A percentile compares a stretch with the other conserved stretches of the same genome.
Conservation (phyloP, 2,113 vertebrate species). For the Melanerpes aurifrons region DNA sequence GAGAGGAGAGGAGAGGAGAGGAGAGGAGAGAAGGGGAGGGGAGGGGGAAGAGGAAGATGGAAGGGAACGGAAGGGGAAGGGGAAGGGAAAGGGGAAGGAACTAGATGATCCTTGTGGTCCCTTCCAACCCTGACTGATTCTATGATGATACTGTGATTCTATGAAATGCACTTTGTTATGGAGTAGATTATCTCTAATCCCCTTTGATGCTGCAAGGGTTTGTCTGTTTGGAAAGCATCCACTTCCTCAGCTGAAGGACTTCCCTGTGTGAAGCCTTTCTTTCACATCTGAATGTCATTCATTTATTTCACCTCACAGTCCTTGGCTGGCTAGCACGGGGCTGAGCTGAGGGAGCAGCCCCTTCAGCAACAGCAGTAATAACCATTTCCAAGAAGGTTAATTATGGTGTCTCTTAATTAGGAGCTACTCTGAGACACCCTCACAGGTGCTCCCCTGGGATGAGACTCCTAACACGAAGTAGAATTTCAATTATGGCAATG, state of each 20-base stretch:
- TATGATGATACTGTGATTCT: too few relatives aligned
- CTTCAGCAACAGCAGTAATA: not conserved
- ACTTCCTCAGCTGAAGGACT: not conserved
- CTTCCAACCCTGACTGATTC: too few relatives aligned
- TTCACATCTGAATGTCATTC: not conserved
- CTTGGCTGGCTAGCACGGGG: not conserved
- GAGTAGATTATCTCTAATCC: not conserved
- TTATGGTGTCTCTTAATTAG: not conserved
- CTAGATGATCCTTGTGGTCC: too few relatives aligned
- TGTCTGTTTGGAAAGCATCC: not conserved
- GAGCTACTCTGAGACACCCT: not conserved
- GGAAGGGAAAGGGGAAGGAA: too few relatives aligned
- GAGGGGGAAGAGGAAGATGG: too few relatives aligned
- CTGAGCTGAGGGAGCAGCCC: not conserved
- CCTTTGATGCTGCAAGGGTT: not conserved
- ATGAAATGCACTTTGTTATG: not conserved
- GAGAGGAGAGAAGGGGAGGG: too few relatives aligned
- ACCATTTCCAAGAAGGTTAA: not conserved
- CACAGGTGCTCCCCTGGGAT: not conserved
- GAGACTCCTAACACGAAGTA: not conserved
- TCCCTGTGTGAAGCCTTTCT: not conserved
- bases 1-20: too few relatives aligned
- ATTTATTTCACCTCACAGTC: not conserved
- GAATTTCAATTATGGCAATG: not conserved
- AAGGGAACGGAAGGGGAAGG: too few relatives aligned